A percentile compares a stretch with the other conserved stretches of the same genome.
Evolutionary conservation across 1,140 invertebrate genomes (phyloP).

Genomic region (Drosophila nikananu): DNA sequence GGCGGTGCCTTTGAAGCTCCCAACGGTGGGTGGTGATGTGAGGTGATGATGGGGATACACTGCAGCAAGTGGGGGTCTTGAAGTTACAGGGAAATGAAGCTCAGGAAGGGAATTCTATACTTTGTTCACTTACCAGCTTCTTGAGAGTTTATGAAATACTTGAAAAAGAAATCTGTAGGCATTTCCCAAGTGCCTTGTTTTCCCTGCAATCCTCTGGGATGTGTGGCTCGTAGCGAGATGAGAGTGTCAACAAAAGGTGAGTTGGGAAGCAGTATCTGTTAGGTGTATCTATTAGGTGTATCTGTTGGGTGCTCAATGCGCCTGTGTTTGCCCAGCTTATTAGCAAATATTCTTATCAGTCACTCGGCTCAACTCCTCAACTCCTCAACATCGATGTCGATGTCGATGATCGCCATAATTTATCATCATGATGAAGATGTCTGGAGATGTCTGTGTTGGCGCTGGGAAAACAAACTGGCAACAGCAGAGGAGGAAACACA

Average conservation of each 20-base stretch:
- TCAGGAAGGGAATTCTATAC: no score
- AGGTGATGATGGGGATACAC: constrained; percentile 1
- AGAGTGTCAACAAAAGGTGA: constrained; percentile 11
- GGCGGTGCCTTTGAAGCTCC: constrained; percentile 49
- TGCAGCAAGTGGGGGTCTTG: background rate
- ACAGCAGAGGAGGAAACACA: constrained; percentile 11
- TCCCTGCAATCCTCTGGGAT: background rate
- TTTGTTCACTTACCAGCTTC: background rate
- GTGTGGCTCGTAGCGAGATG: constrained; percentile 25
- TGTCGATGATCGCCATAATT: constrained; percentile 36
- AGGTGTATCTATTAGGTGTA: background rate
- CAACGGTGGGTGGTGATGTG: constrained; percentile 25
- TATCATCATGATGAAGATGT: constrained; percentile 9
- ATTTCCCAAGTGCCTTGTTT: no score
- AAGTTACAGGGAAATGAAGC: background rate
- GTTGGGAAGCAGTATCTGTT: background rate
- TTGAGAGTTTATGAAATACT: background rate
- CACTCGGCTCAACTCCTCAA: constrained; percentile 20
- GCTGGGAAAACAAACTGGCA: constrained; percentile 64
- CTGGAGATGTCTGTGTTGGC: constrained; percentile 60
- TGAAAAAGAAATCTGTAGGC: background rate
- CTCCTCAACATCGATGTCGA: constrained; percentile 27
- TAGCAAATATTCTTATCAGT: constrained; percentile 80
- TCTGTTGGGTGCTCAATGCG: constrained; percentile 21
- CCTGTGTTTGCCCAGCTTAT: constrained; percentile 72